Percentiles rank a stretch among this genome's conserved stretches.
Evolutionary conservation across 2,113 vertebrate species (phyloP).

Genomic region (Asarcornis scutulata): DNA sequence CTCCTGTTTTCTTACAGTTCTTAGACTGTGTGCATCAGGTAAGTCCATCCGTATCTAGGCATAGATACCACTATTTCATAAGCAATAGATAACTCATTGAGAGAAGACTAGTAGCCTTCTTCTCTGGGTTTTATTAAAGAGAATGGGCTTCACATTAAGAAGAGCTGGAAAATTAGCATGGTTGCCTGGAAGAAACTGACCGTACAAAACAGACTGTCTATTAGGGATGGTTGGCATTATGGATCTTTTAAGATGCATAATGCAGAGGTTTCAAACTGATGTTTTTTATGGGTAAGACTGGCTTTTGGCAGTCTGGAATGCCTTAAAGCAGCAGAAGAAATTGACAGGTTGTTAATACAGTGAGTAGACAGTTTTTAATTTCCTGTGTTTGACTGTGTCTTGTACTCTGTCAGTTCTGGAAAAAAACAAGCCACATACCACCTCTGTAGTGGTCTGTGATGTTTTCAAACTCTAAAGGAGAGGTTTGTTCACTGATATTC

Average conservation of each 20-base stretch:
- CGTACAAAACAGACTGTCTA: not conserved
- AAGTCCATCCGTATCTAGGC: conserved; percentile 27
- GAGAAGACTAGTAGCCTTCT: not conserved
- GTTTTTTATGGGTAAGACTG: not conserved
- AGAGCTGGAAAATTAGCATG: not conserved
- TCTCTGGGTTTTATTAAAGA: not conserved
- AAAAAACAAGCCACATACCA: not conserved
- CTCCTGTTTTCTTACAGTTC: conserved; percentile 95
- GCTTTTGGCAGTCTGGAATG: not conserved
- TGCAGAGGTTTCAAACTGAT: not conserved
- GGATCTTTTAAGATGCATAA: not conserved
- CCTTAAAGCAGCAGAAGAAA: not conserved
- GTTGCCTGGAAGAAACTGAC: not conserved
- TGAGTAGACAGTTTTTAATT: not conserved
- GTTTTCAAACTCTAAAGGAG: not conserved
- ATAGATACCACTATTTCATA: not conserved
- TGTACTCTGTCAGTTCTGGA: not conserved
- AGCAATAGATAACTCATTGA: not conserved
- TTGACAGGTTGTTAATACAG: not conserved
- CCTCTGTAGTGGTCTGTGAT: not conserved
- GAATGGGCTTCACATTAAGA: not conserved
- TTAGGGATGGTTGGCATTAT: not conserved
- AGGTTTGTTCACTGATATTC: not conserved
- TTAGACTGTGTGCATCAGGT: conserved; percentile 98
- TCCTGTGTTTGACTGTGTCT: not conserved